These are phyloP conservation scores for Lepeophtheirus nordmannii DNA, from an alignment of 2,888 invertebrate species.

Conservation along the genomic window DNA sequence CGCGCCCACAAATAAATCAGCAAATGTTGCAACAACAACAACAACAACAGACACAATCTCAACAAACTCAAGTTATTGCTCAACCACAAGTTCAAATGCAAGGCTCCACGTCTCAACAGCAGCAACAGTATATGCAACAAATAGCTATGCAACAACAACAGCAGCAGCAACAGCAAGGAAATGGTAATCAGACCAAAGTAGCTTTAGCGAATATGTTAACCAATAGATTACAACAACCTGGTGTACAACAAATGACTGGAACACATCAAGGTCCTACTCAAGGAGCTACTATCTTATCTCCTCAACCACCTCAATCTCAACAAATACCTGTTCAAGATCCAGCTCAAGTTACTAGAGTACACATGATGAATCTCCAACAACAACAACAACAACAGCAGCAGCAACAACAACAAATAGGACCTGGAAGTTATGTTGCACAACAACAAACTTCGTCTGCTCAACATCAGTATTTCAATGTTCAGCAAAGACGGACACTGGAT, in stretches of 20 bases:
- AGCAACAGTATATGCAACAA: conserved; percentile 24
- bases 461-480: conserved; percentile 33
- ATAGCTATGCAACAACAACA: conserved; percentile 30
- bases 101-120: conserved; percentile 30
- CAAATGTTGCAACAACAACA: conserved; percentile 28
- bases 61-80: conserved; percentile 5
- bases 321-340: conserved; percentile 2
- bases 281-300: background rate
- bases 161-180: conserved; percentile 34
- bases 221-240: conserved; percentile 44
- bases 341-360: background rate
- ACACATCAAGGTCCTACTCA: conserved; percentile 30
- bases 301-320: conserved; percentile 10
- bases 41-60: conserved; percentile 22
- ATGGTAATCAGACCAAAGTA: conserved; percentile 66
- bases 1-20: conserved; percentile 30
- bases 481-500: conserved; percentile 40
- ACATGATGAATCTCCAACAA: background rate
- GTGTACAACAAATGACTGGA: conserved; percentile 26
- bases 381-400: conserved; percentile 29
- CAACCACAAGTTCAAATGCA: conserved; percentile 17
- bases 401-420: conserved; percentile 34
- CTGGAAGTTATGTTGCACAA: conserved; percentile 20
- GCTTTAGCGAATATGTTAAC: conserved; percentile 86
- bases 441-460: conserved; percentile 26